Evolutionary conservation across 2,113 vertebrate species (phyloP).

Genomic region (Takifugu flavidus): DNA sequence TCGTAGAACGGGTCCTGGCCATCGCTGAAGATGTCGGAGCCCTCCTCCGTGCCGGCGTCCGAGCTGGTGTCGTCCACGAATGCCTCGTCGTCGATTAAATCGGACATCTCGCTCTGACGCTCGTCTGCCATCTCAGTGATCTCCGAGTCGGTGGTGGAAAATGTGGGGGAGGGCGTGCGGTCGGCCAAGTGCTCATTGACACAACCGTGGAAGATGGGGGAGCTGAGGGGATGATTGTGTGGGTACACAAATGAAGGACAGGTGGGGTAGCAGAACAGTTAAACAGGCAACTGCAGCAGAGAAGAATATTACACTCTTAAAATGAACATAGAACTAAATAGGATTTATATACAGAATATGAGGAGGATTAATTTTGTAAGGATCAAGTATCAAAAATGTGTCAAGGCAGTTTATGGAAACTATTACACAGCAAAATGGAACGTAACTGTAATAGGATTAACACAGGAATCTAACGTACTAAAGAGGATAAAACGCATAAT

Average conservation of each 20-base stretch:
- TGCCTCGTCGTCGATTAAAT: conserved; percentile 95
- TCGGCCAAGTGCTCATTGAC: conserved; percentile 96
- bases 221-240: conserved; percentile 74
- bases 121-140: conserved; percentile 98
- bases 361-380: conserved; percentile 25
- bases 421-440: conserved; percentile 33
- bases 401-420: conserved; percentile 29
- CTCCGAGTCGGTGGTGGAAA: conserved; percentile 98
- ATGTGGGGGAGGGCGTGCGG: conserved; percentile 98
- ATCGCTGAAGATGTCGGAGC: conserved; percentile 96
- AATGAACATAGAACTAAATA: not conserved
- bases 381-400: conserved; percentile 37
- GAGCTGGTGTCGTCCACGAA: conserved; percentile 98
- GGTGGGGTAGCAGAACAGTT: conserved; percentile 32
- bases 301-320: not conserved
- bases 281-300: conserved; percentile 17
- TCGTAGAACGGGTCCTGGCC: conserved; percentile 99
- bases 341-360: not conserved
- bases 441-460: conserved; percentile 39
- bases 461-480: conserved; percentile 26
- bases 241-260: conserved; percentile 36
- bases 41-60: conserved; percentile 95
- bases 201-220: conserved; percentile 98
- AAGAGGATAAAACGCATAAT: conserved; percentile 36
- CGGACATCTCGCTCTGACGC: conserved; percentile 96